Base-by-base conservation (phyloP, 1,140 invertebrate species). In the Trissolcus basalis region DNA sequence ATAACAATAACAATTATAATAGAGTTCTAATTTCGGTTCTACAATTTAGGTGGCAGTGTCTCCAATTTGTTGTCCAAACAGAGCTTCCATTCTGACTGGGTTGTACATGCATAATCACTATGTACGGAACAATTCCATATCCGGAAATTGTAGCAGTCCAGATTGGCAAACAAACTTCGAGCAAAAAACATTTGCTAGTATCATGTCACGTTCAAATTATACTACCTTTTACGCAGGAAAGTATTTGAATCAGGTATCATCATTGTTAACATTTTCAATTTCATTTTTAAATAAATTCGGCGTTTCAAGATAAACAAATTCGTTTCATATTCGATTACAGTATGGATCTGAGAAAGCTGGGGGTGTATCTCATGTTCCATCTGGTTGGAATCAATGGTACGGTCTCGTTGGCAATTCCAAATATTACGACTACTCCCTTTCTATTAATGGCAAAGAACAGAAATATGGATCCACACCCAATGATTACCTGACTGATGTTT, bases 401-500 rank as follows among this genome's bases (percentile, higher is more conserved):
- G 94, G 94, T 0, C 87, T 96, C 12, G 90, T 94, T 51, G 95
- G 95, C 12, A 96, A 97, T 82, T 97, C 96, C 0, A 91, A 90
- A 19, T 97, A 97, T 86, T 97, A 96, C 81, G 92, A 96, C 86
- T 97, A 96, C 81, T 92, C 92, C 0, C 85, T 97, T n/a, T 96
- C 94, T 1, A 90, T 96, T 50, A 96, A 97, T 87, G 94, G 93
- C 6, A 90, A 90, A 0, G 85, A 89, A 32, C 89, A 88, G 45
- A 89, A 90, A 47, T 90, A 92, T 76, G 92, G 91, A 12, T 77
- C 89, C n/a, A 56, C 69, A 8, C 15, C 69, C 8, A 86, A 89
- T 27, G 91, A 94, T 65, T 97, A 97, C 83, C 88, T 97, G 5
- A 97, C 96, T 4, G 94, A 97, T 89, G 90, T 96, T 60, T 92